Percentiles rank a stretch among this genome's conserved stretches.
Conservation (phyloP, 2,888 invertebrate genomes). For the Melieria crassipennis region DNA sequence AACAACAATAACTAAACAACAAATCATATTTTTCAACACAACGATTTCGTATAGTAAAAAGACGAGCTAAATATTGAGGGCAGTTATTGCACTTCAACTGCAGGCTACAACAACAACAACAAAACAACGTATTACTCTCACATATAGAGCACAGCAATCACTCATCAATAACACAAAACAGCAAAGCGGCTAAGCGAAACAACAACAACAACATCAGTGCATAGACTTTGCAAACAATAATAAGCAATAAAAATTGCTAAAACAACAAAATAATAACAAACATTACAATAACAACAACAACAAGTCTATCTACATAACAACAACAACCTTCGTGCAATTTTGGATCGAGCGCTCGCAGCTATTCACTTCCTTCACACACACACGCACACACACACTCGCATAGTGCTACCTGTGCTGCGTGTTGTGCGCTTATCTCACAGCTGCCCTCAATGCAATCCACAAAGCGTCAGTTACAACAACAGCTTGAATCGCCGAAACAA, state of each 20-base stretch:
- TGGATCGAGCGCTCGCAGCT: too few species aligned
- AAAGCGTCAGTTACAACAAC: constrained; percentile 1
- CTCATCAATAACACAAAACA: too few species aligned
- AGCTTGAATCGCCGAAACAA: not conserved
- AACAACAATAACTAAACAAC: not conserved
- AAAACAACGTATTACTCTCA: not conserved
- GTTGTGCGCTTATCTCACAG: constrained; percentile 21
- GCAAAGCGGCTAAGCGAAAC: not conserved
- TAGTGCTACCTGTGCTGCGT: not conserved
- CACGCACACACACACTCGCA: too few species aligned
- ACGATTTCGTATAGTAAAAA: too few species aligned
- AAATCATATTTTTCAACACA: not conserved
- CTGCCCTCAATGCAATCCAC: constrained; percentile 3
- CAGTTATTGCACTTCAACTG: not conserved
- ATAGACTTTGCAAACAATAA: constrained; percentile 11
- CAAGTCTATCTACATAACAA: not conserved
- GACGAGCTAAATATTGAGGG: not conserved
- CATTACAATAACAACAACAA: constrained; percentile 11
- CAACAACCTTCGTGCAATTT: too few species aligned
- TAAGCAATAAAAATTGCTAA: constrained; percentile 6
- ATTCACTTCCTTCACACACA: too few species aligned
- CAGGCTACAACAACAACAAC: not conserved
- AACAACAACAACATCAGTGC: not conserved
- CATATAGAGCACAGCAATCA: too few species aligned
- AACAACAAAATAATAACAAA: not conserved